Evolutionary conservation across 2,888 invertebrate species (phyloP), one percentile per base, ranked within the genome.

Genomic region (Scaptomyza polygonia): DNA sequence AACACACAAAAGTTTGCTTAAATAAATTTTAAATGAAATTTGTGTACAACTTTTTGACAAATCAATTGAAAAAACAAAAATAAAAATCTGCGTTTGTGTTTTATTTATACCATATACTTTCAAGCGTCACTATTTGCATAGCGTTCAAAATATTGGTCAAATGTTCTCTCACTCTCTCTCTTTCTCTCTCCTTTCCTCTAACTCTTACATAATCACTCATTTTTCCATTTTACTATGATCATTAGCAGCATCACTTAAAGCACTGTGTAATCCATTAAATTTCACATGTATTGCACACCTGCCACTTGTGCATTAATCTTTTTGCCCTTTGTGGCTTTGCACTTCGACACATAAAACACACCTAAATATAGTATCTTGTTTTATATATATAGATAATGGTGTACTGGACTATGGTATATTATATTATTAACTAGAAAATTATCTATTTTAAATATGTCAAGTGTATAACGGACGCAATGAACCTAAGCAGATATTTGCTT

Each of bases 21-120:
- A 82, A 82, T 87, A 83, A 83, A 83, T 86, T 87, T 83, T 68
- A 56, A 79, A 82, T 85, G 63, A 79, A 85, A 81, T 79, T 76
- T 74, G 63, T 85, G 88, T 82, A 87, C 67, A 79, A 79, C 65
- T 82, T 82, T 85, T 78, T 68, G 73, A 76, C 74, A 82, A 82
- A 75, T 76, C 79, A 65, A 75, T 67, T 74, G 86, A 77, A 86
- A 73, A 77, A 57, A 67, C 36, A 36, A 54, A 63, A 42, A 63
- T 25, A 36, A 44, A 63, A 62, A 73, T 5, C 4, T 45, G 63
- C 25, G 66, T 70, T 66, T 80, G 84, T 80, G 84, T 82, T 72
- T 80, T 82, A 86, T 84, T 84, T 80, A 32, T 34, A 59, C 36
- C n/a, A 1, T n/a, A 52, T 54, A 67, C 82, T 83, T 83, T 83